Conservation (phyloP, 2,113 vertebrate genomes). For the Solea solea region DNA sequence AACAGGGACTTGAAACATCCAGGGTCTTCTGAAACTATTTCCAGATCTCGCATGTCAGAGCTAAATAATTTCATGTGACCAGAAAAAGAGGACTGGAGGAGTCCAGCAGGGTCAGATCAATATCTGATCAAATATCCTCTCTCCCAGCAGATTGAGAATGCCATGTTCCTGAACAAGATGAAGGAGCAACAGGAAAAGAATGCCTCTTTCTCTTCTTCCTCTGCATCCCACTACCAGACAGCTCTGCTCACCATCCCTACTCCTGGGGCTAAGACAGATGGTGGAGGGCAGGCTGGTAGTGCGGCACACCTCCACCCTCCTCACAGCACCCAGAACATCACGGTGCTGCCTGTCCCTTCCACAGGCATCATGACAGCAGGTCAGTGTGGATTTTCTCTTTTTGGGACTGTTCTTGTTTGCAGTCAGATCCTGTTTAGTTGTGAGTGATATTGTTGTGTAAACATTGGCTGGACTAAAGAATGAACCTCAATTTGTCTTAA, state of each 20-base stretch:
- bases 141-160: conserved; percentile 90
- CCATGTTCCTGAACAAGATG: conserved; percentile 98
- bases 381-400: conserved; percentile 56
- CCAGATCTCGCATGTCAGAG: no score
- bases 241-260: conserved; percentile 92
- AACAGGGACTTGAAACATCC: no score
- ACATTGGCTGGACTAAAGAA: not conserved
- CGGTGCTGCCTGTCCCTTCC: conserved; percentile 93
- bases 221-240: conserved; percentile 92
- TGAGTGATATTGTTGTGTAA: not conserved
- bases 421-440: not conserved
- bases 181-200: conserved; percentile 97
- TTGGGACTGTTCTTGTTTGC: not conserved
- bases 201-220: conserved; percentile 82
- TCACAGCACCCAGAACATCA: conserved; percentile 94
- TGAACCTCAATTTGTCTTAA: conserved; percentile 15
- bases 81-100: no score
- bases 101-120: not conserved
- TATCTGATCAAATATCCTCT: not conserved
- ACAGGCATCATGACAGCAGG: conserved; percentile 97
- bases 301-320: conserved; percentile 88
- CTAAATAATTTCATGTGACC: no score
- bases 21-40: no score
- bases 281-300: conserved; percentile 79
- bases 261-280: conserved; percentile 87